A percentile compares a stretch with the other conserved stretches of the same genome.
These are phyloP conservation scores for Aldabrachelys gigantea DNA, from an alignment of 2,113 vertebrate genomes.

Conservation along the genomic window DNA sequence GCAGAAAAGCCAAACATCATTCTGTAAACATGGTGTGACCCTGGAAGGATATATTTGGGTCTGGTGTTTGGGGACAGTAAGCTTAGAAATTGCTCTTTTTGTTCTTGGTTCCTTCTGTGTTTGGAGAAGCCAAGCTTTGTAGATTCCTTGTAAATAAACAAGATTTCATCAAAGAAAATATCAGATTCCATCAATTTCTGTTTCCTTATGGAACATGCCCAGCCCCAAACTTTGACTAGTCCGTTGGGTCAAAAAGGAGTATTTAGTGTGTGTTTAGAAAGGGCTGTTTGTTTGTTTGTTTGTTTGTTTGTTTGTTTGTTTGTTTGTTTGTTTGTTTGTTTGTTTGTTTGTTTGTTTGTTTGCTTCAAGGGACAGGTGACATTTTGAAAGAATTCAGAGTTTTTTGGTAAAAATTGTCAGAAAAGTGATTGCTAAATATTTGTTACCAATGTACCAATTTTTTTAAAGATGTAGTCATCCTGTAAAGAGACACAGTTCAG, in stretches of 20 bases:
- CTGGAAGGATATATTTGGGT: background rate
- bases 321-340: background rate
- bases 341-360: background rate
- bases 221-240: background rate
- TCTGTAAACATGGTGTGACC: background rate
- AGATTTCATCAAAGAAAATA: background rate
- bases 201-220: background rate
- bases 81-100: background rate
- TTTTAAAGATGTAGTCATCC: too few species aligned
- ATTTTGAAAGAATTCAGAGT: background rate
- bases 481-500: too few species aligned
- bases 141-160: background rate
- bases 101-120: background rate
- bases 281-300: background rate
- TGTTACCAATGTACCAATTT: background rate
- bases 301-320: background rate
- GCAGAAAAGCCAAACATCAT: too few species aligned
- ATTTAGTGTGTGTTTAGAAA: background rate
- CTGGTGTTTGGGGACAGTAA: background rate
- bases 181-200: background rate
- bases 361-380: too few species aligned
- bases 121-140: background rate
- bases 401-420: background rate
- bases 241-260: too few species aligned
- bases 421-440: background rate